Conservation (phyloP, 1,140 invertebrate species). For the Bradynema listronoti region DNA sequence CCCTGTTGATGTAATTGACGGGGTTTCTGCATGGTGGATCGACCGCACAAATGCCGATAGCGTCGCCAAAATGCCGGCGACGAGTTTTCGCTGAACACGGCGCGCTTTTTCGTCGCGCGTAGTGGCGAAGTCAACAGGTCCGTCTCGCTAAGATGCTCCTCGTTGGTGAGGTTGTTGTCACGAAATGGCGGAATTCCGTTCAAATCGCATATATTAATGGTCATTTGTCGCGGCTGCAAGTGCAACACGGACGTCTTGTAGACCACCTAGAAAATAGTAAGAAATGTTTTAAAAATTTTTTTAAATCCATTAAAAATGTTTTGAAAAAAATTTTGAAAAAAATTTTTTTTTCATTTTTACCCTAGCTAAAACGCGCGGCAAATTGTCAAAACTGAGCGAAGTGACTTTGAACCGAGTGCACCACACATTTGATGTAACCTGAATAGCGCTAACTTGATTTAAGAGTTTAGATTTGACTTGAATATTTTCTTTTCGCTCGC, state of each 20-base stretch:
- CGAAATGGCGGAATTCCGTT: too few species aligned
- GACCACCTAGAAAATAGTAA: constrained; percentile 64
- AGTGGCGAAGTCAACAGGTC: too few species aligned
- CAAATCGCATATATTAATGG: constrained; percentile 72
- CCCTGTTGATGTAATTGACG: too few species aligned
- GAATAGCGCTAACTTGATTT: constrained; percentile 59
- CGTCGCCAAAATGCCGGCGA: too few species aligned
- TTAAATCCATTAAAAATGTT: constrained; percentile 17
- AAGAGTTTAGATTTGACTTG: background rate
- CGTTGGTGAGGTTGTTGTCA: too few species aligned
- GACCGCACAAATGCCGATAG: too few species aligned
- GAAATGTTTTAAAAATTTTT: constrained; percentile 12
- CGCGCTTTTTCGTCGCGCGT: too few species aligned
- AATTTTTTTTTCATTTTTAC: constrained; percentile 11
- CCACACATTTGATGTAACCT: constrained; percentile 98
- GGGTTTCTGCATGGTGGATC: too few species aligned
- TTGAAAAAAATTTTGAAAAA: background rate
- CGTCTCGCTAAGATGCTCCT: too few species aligned
- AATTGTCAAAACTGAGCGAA: constrained; percentile 34
- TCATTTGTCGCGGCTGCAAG: constrained; percentile 95
- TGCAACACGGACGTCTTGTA: constrained; percentile 94
- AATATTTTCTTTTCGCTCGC: constrained; percentile 58
- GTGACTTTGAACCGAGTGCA: constrained; percentile 97
- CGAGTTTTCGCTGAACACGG: too few species aligned
- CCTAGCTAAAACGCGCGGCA: constrained; percentile 29